Evolutionary conservation across 64 coral and sea anemone genomes (phyloP), one percentile per base, ranked within the genome.

Genomic region (Actinia tenebrosa): DNA sequence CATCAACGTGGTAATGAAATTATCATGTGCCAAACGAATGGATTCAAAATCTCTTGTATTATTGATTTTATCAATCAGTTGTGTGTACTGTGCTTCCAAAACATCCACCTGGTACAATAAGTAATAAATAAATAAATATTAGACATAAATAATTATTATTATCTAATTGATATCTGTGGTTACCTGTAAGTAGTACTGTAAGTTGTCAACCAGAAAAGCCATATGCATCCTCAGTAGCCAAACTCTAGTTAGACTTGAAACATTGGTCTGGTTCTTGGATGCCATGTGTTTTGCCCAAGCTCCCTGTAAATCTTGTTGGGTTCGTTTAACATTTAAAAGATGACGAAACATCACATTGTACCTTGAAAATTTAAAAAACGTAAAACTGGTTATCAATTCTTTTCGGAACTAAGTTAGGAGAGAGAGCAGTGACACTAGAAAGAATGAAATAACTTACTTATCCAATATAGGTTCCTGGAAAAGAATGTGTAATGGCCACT

Each of bases 171-270:
- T 50, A 50, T 50, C 47, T 5, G 47, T 81, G 16, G 46, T 50
- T 56, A 99, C 97, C 97, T 99, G 97, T 22, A 99, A 84, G 64
- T 99, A 99, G 88, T 99, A 99, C 54, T 99, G 97, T 59, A 99
- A 77, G 44, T 99, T 99, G 78, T 99, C 93, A 4, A 99, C 91
- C 45, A 99, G 86, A 71, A 99, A 99, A 30, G 93, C 93, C 97
- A 99, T 99, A 62, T 99, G 93, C 97, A 99, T 99, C 80, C 97
- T 89, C 45, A 95, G 79, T 7, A 99, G 88, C 97, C 97, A 99
- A 16, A 93, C 82, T 69, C 93, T 89, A 20, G 90, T 93, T 71
- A 89, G 87, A 64, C 83, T 78, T 26, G 82, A 47, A 37, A 90
- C 77, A 25, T 80, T 85, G 4, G 87, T 23, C 23, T 81, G 62